A percentile compares a stretch with the other conserved stretches of the same genome.
Evolutionary conservation across 2,888 invertebrate genomes (phyloP).

Genomic region (Tenthredo livida): DNA sequence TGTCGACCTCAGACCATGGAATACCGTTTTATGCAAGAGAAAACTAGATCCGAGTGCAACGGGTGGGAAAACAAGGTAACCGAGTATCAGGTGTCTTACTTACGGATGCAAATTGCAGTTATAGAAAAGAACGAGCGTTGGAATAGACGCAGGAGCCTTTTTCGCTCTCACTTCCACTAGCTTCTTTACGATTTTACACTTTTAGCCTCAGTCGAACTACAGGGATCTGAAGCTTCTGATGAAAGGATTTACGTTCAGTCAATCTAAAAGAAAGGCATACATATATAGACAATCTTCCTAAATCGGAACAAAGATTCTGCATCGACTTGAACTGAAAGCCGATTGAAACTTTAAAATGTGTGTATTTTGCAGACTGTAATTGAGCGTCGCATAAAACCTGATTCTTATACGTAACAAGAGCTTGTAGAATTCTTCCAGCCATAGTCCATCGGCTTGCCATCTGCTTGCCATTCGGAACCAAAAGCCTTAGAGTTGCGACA

Average conservation of each 20-base stretch:
- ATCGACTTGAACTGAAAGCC: neutral
- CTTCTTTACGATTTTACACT: constrained; percentile 10
- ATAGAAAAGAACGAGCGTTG: neutral
- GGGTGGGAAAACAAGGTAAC: neutral
- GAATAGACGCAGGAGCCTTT: neutral
- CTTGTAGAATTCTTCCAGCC: neutral
- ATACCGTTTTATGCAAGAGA: neutral
- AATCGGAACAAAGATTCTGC: constrained; percentile 17
- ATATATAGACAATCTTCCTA: neutral
- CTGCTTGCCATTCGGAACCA: constrained; percentile 36
- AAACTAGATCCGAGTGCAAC: neutral
- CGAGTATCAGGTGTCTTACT: constrained; percentile 9
- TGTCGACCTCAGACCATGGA: neutral
- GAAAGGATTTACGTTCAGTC: constrained; percentile 6
- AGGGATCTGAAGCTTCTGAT: neutral
- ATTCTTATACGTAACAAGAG: constrained; percentile 47
- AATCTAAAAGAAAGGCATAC: neutral
- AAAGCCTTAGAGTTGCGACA: constrained; percentile 38
- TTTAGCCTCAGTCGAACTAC: neutral
- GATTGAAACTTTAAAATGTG: constrained; percentile 29
- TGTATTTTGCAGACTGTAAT: constrained; percentile 39
- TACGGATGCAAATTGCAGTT: constrained; percentile 34
- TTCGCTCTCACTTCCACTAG: neutral
- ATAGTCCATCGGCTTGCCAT: constrained; percentile 22
- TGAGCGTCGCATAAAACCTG: constrained; percentile 43